Evolutionary conservation across 1,140 invertebrate species (phyloP).

Genomic region (Drosophila asahinai): DNA sequence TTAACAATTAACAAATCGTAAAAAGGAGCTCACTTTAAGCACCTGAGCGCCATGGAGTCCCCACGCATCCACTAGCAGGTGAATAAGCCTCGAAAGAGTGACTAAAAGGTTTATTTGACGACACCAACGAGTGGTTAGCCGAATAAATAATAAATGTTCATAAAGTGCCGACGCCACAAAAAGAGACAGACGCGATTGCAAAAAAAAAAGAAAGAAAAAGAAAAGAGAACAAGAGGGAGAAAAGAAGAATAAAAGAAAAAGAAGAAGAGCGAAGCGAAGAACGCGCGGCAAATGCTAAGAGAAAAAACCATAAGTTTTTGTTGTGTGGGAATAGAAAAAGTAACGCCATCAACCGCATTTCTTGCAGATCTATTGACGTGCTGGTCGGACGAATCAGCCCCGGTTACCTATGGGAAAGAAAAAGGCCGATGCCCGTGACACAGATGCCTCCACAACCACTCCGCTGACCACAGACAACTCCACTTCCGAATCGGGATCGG

Average conservation of each 20-base stretch:
- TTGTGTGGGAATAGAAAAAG: conserved; percentile 1
- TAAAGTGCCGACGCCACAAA: conserved; percentile 42
- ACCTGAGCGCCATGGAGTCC: conserved; percentile 4
- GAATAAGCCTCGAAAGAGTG: not conserved
- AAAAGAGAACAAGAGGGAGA: conserved; percentile 36
- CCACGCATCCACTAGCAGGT: conserved; percentile 14
- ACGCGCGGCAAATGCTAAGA: conserved; percentile 48
- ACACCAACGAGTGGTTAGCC: not conserved
- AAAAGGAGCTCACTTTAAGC: not conserved
- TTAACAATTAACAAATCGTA: conserved; percentile 14
- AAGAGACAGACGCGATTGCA: conserved; percentile 36
- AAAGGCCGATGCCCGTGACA: conserved; percentile 63
- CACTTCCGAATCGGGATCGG: conserved; percentile 12
- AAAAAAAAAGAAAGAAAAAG: conserved; percentile 39
- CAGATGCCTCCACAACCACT: conserved; percentile 66
- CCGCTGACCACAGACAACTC: conserved; percentile 53
- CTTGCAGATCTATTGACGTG: conserved; percentile 16
- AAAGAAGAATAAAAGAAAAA: conserved; percentile 39
- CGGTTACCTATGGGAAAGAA: conserved; percentile 78
- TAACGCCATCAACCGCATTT: conserved; percentile 18
- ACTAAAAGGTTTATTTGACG: not conserved
- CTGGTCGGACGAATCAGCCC: conserved; percentile 30
- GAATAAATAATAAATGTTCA: conserved; percentile 43
- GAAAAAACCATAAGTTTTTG: conserved; percentile 18
- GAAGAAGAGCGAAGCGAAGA: conserved; percentile 40